Conservation (phyloP, 2,113 vertebrate species). For the Mobula birostris region DNA sequence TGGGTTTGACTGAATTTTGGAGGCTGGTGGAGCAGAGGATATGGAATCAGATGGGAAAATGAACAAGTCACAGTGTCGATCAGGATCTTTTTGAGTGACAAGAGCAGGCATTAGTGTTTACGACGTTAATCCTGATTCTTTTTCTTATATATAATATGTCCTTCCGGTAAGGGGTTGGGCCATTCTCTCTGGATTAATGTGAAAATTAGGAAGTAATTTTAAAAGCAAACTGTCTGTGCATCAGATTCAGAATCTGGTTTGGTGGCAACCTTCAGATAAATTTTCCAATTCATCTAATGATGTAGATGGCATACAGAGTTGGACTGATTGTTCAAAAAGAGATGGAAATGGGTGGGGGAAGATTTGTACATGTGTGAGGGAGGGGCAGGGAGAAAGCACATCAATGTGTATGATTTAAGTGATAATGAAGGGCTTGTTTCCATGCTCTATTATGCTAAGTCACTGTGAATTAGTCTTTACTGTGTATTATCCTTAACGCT, state of each 20-base stretch:
- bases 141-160: no score
- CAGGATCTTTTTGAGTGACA: no score
- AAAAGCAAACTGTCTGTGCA: no score
- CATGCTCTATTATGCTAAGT: no score
- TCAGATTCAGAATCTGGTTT: not conserved
- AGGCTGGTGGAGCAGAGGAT: no score
- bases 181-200: not conserved
- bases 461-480: not conserved
- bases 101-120: no score
- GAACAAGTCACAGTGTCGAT: no score
- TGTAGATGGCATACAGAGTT: not conserved
- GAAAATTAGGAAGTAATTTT: not conserved
- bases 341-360: not conserved
- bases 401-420: not conserved
- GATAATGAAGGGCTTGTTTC: no score
- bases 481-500: not conserved
- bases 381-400: not conserved
- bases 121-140: no score
- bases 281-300: not conserved
- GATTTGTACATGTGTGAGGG: not conserved
- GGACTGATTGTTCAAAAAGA: not conserved
- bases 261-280: not conserved
- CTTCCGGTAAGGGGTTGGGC: not conserved
- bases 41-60: no score
- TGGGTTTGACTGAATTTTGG: no score